A percentile compares a stretch with the other conserved stretches of the same genome.
Conservation (phyloP, 2,113 vertebrate species). For the Dasyornis broadbenti region DNA sequence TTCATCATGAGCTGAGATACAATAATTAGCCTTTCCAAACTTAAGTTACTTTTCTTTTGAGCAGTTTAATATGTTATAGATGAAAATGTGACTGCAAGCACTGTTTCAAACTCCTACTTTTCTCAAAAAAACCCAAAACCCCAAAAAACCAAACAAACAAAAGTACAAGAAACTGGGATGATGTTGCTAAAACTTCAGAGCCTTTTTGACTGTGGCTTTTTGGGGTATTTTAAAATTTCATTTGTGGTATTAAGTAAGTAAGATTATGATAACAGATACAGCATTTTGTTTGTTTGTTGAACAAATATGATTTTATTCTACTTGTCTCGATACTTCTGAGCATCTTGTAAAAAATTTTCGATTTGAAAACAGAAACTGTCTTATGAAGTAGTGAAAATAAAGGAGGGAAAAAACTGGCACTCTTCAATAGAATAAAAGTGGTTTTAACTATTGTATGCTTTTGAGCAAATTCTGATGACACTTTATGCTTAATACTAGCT, state of each 20-base stretch:
- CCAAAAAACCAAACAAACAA: not conserved
- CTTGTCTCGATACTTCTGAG: not conserved
- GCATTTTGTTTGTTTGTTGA: not conserved
- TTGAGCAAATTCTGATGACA: not conserved
- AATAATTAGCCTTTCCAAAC: not conserved
- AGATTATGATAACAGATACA: not conserved
- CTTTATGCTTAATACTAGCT: not conserved
- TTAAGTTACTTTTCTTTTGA: not conserved
- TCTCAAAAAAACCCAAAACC: not conserved
- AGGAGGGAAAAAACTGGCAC: not conserved
- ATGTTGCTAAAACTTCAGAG: not conserved
- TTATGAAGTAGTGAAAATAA: not conserved
- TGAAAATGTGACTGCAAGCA: not conserved
- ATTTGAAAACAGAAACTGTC: not conserved
- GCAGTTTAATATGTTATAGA: not conserved
- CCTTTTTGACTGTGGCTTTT: not conserved
- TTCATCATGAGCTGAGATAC: not conserved
- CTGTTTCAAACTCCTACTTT: not conserved
- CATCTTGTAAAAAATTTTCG: not conserved
- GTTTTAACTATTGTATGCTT: not conserved
- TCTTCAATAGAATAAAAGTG: not conserved
- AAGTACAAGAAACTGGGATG: rapidly evolving
- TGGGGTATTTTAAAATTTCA: not conserved
- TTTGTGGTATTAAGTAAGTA: not conserved
- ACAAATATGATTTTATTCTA: not conserved